phyloP scores from a whole-genome alignment of 2,113 vertebrate genomes.

The Hemicordylus capensis region DNA sequence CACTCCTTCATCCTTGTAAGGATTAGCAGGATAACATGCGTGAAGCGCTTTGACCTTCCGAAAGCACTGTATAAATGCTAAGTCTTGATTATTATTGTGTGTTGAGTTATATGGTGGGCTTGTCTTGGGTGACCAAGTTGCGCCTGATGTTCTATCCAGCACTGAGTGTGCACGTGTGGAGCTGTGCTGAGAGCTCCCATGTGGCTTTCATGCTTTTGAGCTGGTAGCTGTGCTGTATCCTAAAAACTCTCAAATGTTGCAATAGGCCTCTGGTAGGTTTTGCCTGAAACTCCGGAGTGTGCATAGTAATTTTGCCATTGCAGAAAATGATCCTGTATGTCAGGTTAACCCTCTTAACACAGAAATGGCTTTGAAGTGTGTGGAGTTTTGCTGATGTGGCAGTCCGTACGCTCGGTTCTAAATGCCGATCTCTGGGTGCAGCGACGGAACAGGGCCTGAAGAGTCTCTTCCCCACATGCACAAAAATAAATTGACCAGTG shows the following conservation, averaged over 20 bases:
- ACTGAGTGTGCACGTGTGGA: too few species aligned
- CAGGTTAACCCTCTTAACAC: neutral
- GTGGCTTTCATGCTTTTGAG: neutral
- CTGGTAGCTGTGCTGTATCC: accelerated
- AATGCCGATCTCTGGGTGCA: neutral
- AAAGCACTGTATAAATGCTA: neutral
- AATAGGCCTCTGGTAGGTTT: neutral
- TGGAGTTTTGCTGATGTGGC: neutral
- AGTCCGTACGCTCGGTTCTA: neutral
- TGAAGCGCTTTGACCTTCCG: neutral
- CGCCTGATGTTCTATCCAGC: neutral
- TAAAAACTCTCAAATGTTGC: conserved; percentile 1
- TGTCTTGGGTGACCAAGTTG: neutral
- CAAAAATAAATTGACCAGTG: too few species aligned
- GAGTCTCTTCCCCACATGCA: too few species aligned
- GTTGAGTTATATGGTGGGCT: too few species aligned
- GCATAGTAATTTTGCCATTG: too few species aligned
- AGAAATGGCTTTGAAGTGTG: neutral
- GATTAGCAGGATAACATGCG: too few species aligned
- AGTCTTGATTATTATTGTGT: neutral
- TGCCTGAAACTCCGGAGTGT: neutral
- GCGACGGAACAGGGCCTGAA: neutral
- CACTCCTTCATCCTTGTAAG: neutral
- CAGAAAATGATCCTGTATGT: neutral
- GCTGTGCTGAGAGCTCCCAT: accelerated